These are phyloP conservation scores for Zosterops lateralis DNA, from an alignment of 2,113 vertebrate genomes.

Conservation along the genomic window DNA sequence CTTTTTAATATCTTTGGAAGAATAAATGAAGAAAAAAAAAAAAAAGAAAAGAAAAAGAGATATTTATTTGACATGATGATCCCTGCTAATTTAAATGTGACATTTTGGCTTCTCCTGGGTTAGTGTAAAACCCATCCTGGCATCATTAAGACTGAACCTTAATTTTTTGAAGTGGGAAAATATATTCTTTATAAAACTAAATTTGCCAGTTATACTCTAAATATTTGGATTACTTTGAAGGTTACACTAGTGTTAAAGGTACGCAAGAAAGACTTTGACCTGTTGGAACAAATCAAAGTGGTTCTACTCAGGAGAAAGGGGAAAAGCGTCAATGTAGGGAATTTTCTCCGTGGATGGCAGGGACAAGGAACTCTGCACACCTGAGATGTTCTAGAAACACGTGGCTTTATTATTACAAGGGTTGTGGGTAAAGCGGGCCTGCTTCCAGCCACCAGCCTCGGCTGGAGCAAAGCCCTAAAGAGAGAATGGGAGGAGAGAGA, in stretches of 20 bases:
- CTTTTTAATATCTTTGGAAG: not conserved
- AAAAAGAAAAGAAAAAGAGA: not conserved
- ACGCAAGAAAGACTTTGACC: not conserved
- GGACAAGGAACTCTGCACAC: too few species aligned
- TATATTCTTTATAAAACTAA: not conserved
- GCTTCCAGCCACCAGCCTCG: too few species aligned
- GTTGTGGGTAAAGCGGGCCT: too few species aligned
- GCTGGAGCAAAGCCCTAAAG: too few species aligned
- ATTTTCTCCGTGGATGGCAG: too few species aligned
- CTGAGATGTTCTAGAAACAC: too few species aligned
- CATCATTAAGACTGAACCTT: not conserved
- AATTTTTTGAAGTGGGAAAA: not conserved
- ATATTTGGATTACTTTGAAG: not conserved
- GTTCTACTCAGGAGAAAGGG: not conserved
- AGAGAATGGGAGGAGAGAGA: too few species aligned
- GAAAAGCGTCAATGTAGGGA: not conserved
- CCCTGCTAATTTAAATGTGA: not conserved
- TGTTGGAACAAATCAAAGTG: not conserved
- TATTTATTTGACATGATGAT: not conserved
- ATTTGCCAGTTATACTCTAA: not conserved
- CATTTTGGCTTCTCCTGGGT: not conserved
- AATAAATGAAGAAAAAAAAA: not conserved
- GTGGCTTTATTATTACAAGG: too few species aligned
- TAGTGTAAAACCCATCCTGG: not conserved
- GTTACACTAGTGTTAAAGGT: not conserved